Conservation (phyloP, 2,888 invertebrate species). For the Agrochola lychnidis region DNA sequence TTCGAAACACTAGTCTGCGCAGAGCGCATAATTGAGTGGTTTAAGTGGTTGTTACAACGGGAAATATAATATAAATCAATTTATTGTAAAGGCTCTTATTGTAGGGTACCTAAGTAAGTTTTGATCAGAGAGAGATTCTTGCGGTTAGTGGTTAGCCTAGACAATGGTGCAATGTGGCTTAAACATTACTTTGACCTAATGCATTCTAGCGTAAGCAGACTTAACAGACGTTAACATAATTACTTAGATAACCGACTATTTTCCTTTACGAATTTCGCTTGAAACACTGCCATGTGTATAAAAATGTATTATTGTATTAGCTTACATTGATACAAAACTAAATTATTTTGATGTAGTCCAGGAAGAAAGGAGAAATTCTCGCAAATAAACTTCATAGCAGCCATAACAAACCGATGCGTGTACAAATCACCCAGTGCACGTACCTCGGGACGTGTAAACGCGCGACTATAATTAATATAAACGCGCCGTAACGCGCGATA, state of each 20-base stretch:
- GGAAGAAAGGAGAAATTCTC: background rate
- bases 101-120: background rate
- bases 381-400: conserved; percentile 18
- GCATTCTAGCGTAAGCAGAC: background rate
- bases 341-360: background rate
- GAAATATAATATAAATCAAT: conserved; percentile 32
- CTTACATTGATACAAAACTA: background rate
- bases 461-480: conserved; percentile 40
- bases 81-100: conserved; percentile 19
- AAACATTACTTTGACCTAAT: background rate
- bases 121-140: background rate
- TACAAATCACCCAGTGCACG: conserved; percentile 4
- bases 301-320: background rate
- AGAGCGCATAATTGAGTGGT: conserved; percentile 52
- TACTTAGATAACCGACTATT: background rate
- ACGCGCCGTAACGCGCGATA: conserved; percentile 47
- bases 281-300: background rate
- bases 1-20: conserved; percentile 45
- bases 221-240: background rate
- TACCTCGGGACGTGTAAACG: conserved; percentile 26
- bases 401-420: conserved; percentile 25
- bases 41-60: conserved; percentile 29
- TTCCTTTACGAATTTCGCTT: background rate
- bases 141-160: background rate
- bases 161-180: background rate